Percentiles rank a stretch among this genome's conserved stretches.
Evolutionary conservation across 2,888 invertebrate species (phyloP).

Genomic region (Eristalis pertinax): DNA sequence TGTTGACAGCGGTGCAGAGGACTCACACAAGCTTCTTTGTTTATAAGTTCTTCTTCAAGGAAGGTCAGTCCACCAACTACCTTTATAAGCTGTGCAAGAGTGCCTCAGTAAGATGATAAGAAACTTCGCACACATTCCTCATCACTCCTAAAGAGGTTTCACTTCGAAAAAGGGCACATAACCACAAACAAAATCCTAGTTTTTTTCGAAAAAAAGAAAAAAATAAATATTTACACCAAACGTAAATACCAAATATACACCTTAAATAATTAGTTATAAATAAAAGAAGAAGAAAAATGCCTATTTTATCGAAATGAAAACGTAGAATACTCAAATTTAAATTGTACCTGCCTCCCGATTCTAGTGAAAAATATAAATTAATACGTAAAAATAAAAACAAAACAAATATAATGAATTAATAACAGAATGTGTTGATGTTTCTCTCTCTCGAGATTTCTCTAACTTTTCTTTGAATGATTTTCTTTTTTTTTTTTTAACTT

Average conservation of each 20-base stretch:
- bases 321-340: slow-evolving; percentile 62
- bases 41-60: no score
- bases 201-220: slow-evolving; percentile 14
- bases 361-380: slow-evolving; percentile 42
- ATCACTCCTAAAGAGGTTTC: background rate
- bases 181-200: no score
- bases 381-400: slow-evolving; percentile 56
- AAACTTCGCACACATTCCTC: no score
- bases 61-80: no score
- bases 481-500: slow-evolving; percentile 21
- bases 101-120: no score
- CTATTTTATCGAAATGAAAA: slow-evolving; percentile 47
- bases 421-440: slow-evolving; percentile 62
- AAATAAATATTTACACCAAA: background rate
- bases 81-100: no score
- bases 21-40: no score
- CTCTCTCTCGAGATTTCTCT: background rate
- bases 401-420: slow-evolving; percentile 53
- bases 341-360: slow-evolving; percentile 70
- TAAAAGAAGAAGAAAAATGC: slow-evolving; percentile 18
- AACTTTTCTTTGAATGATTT: slow-evolving; percentile 31
- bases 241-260: slow-evolving; percentile 18
- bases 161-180: background rate
- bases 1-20: no score
- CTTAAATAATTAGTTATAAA: background rate